Evolutionary conservation across 2,113 vertebrate genomes (phyloP), one percentile per base, ranked within the genome.

Genomic region (Motacilla tschutschensis): DNA sequence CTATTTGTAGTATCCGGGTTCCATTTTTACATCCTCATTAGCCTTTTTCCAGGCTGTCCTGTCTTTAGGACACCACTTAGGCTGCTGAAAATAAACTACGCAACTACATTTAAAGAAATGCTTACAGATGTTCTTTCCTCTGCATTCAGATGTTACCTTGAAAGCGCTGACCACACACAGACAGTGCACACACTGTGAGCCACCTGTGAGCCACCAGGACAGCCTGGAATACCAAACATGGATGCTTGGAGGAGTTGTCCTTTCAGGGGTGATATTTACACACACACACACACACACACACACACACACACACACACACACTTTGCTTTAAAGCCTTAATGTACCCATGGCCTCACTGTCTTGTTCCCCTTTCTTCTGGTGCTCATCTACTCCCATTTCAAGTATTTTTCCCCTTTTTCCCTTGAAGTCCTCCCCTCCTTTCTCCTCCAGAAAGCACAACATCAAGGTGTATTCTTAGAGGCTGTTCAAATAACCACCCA

Each of bases 331-430:
- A 3, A 1, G 1, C 25, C 15, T 51, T 43, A 29, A 14, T 28
- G 17, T 35, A n/a, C 0, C 1, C 17, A 28, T 2, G 3, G 28
- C 44, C 35, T 72, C 44, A 22, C 4, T 0, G 2, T 75, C 33
- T 75, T 46, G 13, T 22, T 62, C 28, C 7, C 13, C 19, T 62
- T 60, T 31, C 12, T 69, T 70, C n/a, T 41, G 12, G 31, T 2
- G 18, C 11, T 81, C 31, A 72, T 64, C 25, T n/a, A 67, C 26
- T 74, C 9, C 47, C 6, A 1, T 43, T 65, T 79, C 28, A 55
- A 50, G 24, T 25, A 13, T 51, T 78, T 80, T 44, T 19, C 33
- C 54, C 17, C 31, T 63, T 87, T 57, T 43, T 2, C 29, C 25
- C 9, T 65, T 69, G 17, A 58, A 12, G 28, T 33, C 17, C 11